Conservation (phyloP, 2,113 vertebrate species). For the Emydura subglobosa region DNA sequence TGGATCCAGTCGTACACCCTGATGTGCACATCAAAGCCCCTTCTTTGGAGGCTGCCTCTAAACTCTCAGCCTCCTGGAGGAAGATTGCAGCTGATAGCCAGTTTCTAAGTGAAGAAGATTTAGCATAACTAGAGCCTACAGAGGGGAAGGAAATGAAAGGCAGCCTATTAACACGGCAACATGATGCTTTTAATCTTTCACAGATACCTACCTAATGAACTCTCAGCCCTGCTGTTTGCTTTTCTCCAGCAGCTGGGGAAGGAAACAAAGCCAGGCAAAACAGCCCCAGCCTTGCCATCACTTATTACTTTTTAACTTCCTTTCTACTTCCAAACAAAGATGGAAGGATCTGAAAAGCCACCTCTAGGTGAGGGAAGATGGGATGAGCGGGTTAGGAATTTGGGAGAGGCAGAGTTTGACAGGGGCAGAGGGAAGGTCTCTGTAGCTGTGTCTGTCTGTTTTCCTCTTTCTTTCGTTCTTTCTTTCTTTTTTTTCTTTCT, state of each 20-base stretch:
- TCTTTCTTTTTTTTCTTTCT: constrained; percentile 15
- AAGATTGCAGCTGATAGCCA: background rate
- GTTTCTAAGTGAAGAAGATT: background rate
- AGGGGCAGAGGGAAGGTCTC: constrained; percentile 24
- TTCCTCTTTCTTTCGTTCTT: constrained; percentile 31
- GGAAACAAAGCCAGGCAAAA: constrained; percentile 54
- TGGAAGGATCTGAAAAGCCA: background rate
- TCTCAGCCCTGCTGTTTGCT: background rate
- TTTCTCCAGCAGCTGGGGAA: background rate
- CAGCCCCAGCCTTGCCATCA: background rate
- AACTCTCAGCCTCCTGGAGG: background rate
- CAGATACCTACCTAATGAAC: rapidly evolving
- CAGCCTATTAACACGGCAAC: rapidly evolving
- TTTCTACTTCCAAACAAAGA: background rate
- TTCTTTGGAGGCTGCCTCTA: background rate
- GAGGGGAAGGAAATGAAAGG: background rate
- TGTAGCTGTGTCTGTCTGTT: constrained; percentile 64
- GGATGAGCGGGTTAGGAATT: background rate
- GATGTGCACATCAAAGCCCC: background rate
- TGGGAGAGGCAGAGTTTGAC: background rate
- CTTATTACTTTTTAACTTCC: background rate
- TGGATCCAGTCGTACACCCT: background rate
- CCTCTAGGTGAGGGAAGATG: background rate
- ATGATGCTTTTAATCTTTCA: background rate
- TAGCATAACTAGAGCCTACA: background rate